Conservation (phyloP, 2,888 invertebrate genomes). For the Neoaliturus tenellus region DNA sequence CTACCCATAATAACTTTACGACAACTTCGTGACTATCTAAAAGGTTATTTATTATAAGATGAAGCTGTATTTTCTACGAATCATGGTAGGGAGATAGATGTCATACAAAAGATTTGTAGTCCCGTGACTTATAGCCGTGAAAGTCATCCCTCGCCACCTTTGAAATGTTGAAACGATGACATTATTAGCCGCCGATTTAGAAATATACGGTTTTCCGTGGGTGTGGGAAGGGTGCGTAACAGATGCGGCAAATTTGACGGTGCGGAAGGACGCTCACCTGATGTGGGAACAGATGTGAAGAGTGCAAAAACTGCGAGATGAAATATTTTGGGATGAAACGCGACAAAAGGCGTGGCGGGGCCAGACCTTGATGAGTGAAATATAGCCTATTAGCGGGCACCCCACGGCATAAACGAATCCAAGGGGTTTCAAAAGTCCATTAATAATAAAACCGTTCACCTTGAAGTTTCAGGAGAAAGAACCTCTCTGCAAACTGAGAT, state of each 20-base stretch:
- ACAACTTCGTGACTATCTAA: background rate
- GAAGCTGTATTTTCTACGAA: too few relatives aligned
- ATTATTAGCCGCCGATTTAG: slow-evolving; percentile 45
- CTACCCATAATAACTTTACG: background rate
- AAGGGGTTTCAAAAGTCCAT: slow-evolving; percentile 3
- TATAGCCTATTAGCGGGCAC: slow-evolving; percentile 40
- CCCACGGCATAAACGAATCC: background rate
- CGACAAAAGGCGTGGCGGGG: slow-evolving; percentile 24
- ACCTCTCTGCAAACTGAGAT: too few relatives aligned
- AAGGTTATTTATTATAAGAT: background rate
- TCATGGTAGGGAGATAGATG: too few relatives aligned
- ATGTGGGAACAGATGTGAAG: slow-evolving; percentile 4
- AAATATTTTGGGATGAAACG: slow-evolving; percentile 38
- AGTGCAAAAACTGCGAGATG: slow-evolving; percentile 42
- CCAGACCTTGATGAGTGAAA: slow-evolving; percentile 17
- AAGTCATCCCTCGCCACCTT: background rate
- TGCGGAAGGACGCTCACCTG: slow-evolving; percentile 27
- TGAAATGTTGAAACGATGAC: background rate
- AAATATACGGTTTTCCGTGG: background rate
- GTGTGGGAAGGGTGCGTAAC: slow-evolving; percentile 33
- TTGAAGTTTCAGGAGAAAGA: too few relatives aligned
- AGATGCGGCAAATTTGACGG: slow-evolving; percentile 39
- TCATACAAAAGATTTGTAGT: too few relatives aligned
- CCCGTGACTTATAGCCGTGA: too few relatives aligned
- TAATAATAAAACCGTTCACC: background rate